phyloP scores from a whole-genome alignment of 2,113 vertebrate genomes.

The Mola mola region DNA sequence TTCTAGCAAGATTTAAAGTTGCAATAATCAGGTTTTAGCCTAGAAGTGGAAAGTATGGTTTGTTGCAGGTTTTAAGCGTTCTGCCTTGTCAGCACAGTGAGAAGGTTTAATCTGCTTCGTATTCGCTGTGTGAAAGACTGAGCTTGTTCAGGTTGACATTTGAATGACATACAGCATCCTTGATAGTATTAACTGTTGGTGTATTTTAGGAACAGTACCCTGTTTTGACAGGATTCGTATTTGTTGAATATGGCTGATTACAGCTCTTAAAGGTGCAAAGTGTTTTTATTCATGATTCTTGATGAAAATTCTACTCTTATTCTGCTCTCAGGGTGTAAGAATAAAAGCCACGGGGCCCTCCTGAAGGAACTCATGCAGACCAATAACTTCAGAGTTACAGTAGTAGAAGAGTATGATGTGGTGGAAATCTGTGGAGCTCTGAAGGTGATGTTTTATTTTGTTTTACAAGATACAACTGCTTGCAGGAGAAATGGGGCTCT shows the following conservation, averaged over 20 bases:
- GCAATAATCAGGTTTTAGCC: constrained; percentile 1
- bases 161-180: not conserved
- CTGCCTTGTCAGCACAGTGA: not conserved
- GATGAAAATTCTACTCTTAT: too few relatives aligned
- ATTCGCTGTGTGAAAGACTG: constrained; percentile 6
- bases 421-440: constrained; percentile 97
- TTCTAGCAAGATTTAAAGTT: constrained; percentile 1
- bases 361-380: constrained; percentile 98
- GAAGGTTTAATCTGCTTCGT: constrained; percentile 8
- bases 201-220: not conserved
- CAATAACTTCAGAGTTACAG: constrained; percentile 89
- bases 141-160: not conserved
- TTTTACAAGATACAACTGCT: too few relatives aligned
- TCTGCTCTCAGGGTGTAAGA: constrained; percentile 86
- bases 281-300: too few relatives aligned
- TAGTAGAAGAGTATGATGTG: constrained; percentile 91
- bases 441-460: too few relatives aligned
- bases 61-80: constrained; percentile 1
- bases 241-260: constrained; percentile 3
- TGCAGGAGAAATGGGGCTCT: too few relatives aligned
- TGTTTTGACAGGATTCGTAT: constrained; percentile 9
- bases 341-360: constrained; percentile 82
- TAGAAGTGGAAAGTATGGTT: constrained; percentile 3
- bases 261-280: too few relatives aligned
- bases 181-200: constrained; percentile 8